phyloP scores from a whole-genome alignment of 1,140 invertebrate species.

The Panagrolaimus sp. region DNA sequence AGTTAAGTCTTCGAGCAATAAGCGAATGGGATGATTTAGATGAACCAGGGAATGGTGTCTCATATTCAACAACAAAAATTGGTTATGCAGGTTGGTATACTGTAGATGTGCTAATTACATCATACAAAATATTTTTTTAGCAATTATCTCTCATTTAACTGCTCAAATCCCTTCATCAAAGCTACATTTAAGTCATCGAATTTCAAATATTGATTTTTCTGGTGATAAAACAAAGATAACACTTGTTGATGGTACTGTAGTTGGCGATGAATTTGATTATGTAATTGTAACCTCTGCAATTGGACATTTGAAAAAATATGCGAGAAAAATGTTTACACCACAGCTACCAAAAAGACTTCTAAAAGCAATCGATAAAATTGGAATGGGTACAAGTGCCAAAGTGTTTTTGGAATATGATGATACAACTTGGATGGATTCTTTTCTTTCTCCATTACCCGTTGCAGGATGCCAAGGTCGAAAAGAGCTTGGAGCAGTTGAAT shows the following conservation, averaged over 20 bases:
- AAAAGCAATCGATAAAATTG: constrained; percentile 69
- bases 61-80: constrained; percentile 19
- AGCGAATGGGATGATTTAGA: constrained; percentile 29
- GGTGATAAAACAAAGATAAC: constrained; percentile 11
- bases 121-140: background rate
- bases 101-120: no score
- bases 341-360: constrained; percentile 74
- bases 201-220: constrained; percentile 22
- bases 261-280: constrained; percentile 65
- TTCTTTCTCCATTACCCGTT: constrained; percentile 21
- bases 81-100: constrained; percentile 9
- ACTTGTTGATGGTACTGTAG: constrained; percentile 21
- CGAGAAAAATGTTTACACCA: constrained; percentile 73
- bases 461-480: background rate
- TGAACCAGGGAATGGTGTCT: constrained; percentile 1
- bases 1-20: constrained; percentile 25
- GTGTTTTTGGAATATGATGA: constrained; percentile 84
- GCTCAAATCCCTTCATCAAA: background rate
- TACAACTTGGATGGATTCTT: constrained; percentile 65
- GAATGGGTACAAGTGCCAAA: constrained; percentile 62
- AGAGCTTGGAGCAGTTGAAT: constrained; percentile 22
- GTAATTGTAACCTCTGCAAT: constrained; percentile 69
- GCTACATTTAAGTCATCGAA: constrained; percentile 19
- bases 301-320: constrained; percentile 78
- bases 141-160: constrained; percentile 20